Evolutionary conservation across 2,888 invertebrate species (phyloP).

Genomic region (Fissipunctia ypsillon): DNA sequence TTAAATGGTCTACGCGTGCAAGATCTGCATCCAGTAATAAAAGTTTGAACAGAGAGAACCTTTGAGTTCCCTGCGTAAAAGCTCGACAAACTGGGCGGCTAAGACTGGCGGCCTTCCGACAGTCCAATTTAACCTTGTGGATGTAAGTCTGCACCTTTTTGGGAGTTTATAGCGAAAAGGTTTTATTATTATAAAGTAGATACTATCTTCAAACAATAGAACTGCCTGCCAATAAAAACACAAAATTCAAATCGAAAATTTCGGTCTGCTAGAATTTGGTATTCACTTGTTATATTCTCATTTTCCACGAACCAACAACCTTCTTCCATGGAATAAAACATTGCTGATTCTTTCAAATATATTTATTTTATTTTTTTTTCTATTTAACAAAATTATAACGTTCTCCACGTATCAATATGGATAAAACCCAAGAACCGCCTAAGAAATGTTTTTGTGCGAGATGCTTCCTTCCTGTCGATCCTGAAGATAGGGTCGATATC

Average conservation of each 20-base stretch:
- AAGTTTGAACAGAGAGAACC: neutral
- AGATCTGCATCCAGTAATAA: neutral
- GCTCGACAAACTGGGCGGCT: neutral
- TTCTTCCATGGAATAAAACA: constrained; percentile 73
- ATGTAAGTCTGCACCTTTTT: neutral
- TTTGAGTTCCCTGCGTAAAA: neutral
- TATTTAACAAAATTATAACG: constrained; percentile 70
- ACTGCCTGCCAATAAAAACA: constrained; percentile 46
- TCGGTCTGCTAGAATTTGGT: constrained; percentile 57
- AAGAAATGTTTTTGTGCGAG: constrained; percentile 86
- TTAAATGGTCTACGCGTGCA: neutral
- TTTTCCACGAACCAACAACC: constrained; percentile 76
- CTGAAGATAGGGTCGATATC: constrained; percentile 82
- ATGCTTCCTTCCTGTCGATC: constrained; percentile 83
- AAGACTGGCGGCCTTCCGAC: too few species aligned
- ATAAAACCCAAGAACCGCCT: constrained; percentile 77
- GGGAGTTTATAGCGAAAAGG: neutral
- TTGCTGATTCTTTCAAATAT: constrained; percentile 75
- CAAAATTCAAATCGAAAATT: constrained; percentile 61
- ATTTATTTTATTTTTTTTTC: constrained; percentile 55
- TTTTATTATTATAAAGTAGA: neutral
- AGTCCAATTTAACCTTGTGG: neutral
- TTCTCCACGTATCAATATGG: constrained; percentile 71
- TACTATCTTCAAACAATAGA: constrained; percentile 3
- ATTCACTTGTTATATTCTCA: constrained; percentile 72